Conservation (phyloP, 2,113 vertebrate genomes). For the Neopipo cinnamomea region DNA sequence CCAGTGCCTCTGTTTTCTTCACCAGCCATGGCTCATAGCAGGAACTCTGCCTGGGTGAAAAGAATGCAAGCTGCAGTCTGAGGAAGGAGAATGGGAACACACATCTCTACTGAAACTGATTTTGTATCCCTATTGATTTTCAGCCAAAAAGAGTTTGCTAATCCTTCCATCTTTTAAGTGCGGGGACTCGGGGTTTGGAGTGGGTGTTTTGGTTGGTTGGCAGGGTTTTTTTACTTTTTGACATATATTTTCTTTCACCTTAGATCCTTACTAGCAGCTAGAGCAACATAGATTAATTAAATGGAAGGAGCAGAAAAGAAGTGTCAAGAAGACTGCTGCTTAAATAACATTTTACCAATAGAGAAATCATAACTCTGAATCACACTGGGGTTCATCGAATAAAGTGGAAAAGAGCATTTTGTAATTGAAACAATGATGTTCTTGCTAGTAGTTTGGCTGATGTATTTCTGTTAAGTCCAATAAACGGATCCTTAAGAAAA, state of each 20-base stretch:
- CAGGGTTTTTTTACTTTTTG: fast-evolving
- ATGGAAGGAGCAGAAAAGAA: neutral
- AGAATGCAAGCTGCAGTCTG: neutral
- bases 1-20: neutral
- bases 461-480: neutral
- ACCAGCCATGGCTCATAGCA: fast-evolving
- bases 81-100: neutral
- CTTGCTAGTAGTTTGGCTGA: neutral
- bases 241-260: neutral
- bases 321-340: neutral
- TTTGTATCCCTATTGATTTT: neutral
- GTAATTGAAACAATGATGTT: neutral
- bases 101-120: neutral
- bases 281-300: neutral
- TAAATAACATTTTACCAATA: neutral
- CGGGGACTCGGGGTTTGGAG: fast-evolving
- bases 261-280: neutral
- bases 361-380: neutral
- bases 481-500: neutral
- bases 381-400: neutral
- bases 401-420: neutral
- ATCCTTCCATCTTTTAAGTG: neutral
- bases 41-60: neutral
- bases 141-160: neutral
- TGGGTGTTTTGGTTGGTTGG: fast-evolving